Evolutionary conservation across 2,113 vertebrate genomes (phyloP).

Genomic region (Lagenorhynchus albirostris): DNA sequence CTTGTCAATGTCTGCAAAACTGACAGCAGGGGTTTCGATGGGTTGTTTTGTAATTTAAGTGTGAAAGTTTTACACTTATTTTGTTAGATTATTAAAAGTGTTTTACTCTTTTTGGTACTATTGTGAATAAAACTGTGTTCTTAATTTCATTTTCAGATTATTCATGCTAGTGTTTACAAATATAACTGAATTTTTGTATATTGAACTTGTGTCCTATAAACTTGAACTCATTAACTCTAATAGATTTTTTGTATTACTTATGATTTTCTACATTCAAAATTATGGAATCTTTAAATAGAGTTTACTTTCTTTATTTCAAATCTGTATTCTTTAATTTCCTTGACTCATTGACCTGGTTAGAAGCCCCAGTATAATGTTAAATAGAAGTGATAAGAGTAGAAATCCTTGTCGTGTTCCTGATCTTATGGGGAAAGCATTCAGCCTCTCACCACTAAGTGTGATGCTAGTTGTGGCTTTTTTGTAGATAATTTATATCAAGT

Average conservation of each 20-base stretch:
- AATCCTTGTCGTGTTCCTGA: background rate
- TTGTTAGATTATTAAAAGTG: background rate
- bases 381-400: background rate
- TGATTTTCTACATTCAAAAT: background rate
- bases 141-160: background rate
- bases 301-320: background rate
- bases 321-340: background rate
- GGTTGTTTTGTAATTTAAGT: background rate
- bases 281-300: background rate
- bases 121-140: background rate
- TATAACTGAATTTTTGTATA: background rate
- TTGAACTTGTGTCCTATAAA: background rate
- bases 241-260: background rate
- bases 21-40: background rate
- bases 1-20: background rate
- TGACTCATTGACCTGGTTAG: background rate
- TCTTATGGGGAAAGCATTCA: background rate
- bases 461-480: background rate
- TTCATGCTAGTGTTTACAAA: background rate
- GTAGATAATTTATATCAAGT: background rate
- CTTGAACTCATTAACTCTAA: background rate
- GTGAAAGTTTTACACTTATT: background rate
- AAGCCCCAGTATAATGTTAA: background rate
- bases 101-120: background rate
- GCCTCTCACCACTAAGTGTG: background rate